Base-by-base conservation (phyloP, 1,140 invertebrate genomes). In the Hycleus cichorii region DNA sequence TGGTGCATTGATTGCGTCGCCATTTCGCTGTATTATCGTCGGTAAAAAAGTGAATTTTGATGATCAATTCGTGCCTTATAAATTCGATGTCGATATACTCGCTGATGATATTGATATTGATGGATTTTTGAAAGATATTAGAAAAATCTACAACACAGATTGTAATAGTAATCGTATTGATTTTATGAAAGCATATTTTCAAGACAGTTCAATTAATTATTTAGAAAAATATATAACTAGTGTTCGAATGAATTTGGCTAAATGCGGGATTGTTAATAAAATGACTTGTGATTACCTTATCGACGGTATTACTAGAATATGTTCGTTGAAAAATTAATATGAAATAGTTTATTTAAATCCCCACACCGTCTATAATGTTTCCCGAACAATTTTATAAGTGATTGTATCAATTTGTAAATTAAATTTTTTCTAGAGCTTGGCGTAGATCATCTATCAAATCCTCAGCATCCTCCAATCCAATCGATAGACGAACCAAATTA, bases 391-490 rank as follows among this genome's bases (percentile, higher is more conserved):
- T 18, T 18, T 18, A 18, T 18, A 18, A 18, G 1, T 18, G 18
- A 47, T 55, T 18, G 47, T 39, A 11, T 46, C 39, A 47, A 47
- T 55, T 47, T 55, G 44, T 52, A 44, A 44, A 42, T 43, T 26
- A 49, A 25, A 9, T 51, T 52, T 43, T 43, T 52, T 39, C 38
- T 38, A 12, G 39, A 18, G 93, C 94, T 75, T 91, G 83, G 58
- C 91, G 83, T 4, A 98, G 69, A 77, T 98, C 96, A 11, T 78
- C 74, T 26, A 97, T 83, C 8, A 98, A 77, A 79, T 98, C 95
- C 39, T 89, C 80, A 6, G 81, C 77, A 64, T 91, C 85, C 78
- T 98, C 96, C 5, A 98, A 76, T 4, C 96, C 95, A 42, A 98
- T 86, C 0, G 95, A 97, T 5, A 98, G 73, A 55, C 96, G 81